Evolutionary conservation across 2,888 invertebrate species (phyloP).

Genomic region (Thecophora atra): DNA sequence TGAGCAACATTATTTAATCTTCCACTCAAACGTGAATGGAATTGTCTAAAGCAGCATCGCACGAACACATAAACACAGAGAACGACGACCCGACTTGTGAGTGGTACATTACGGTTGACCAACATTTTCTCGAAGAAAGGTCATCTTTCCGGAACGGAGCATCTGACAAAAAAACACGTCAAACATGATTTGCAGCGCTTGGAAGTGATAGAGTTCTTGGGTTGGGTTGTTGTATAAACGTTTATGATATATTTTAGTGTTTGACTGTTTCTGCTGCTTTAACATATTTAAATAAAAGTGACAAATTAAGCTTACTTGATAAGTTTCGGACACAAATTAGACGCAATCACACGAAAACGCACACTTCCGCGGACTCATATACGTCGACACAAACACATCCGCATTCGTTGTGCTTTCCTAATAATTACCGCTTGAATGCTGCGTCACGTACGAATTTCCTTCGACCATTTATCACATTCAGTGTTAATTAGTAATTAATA

Average conservation of each 20-base stretch:
- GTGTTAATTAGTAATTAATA: constrained; percentile 50
- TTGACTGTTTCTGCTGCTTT: too few relatives aligned
- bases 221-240: too few relatives aligned
- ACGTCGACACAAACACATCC: too few relatives aligned
- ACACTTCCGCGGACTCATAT: constrained; percentile 18
- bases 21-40: too few relatives aligned
- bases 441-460: constrained; percentile 37
- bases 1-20: constrained; percentile 21
- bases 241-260: too few relatives aligned
- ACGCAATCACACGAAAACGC: constrained; percentile 3
- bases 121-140: background rate
- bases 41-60: background rate
- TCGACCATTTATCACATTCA: constrained; percentile 44
- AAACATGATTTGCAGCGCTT: too few relatives aligned
- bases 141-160: background rate
- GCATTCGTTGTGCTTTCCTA: background rate
- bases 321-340: constrained; percentile 12
- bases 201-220: too few relatives aligned
- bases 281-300: too few relatives aligned
- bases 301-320: constrained; percentile 46
- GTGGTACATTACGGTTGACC: background rate
- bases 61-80: too few relatives aligned
- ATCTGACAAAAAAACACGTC: too few relatives aligned
- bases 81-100: background rate
- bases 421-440: constrained; percentile 17